Conservation (phyloP, 2,113 vertebrate species). For the Speoplatyrhinus poulsoni region DNA sequence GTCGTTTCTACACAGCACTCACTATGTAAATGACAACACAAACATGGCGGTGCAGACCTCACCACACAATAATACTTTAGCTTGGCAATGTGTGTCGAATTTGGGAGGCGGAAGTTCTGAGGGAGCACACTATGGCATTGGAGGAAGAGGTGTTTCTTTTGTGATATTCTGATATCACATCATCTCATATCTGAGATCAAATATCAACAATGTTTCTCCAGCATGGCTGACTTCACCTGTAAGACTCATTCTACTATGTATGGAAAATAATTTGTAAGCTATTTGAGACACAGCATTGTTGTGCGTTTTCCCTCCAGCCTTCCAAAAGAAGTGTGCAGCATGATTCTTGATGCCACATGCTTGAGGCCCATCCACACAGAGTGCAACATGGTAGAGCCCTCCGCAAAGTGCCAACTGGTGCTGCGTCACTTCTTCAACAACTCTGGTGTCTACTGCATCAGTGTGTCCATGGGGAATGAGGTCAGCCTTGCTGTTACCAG, state of each 20-base stretch:
- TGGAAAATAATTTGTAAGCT: neutral
- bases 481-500: conserved; percentile 84
- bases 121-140: no score
- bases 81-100: no score
- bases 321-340: conserved; percentile 87
- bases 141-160: no score
- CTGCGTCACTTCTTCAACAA: conserved; percentile 84
- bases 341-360: conserved; percentile 85
- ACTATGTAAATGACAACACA: no score
- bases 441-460: conserved; percentile 89
- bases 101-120: no score
- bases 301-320: conserved; percentile 59
- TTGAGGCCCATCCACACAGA: conserved; percentile 71
- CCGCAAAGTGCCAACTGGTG: conserved; percentile 83
- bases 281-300: neutral
- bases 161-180: no score
- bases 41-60: no score
- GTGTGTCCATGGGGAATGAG: conserved; percentile 87
- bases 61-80: no score
- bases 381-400: conserved; percentile 80
- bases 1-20: no score
- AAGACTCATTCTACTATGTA: neutral
- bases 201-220: no score
- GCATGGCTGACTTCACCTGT: no score
- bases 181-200: no score